A percentile compares a stretch with the other conserved stretches of the same genome.
These are phyloP conservation scores for Corbicula japonica DNA, from an alignment of 2,888 invertebrate genomes.

Conservation along the genomic window DNA sequence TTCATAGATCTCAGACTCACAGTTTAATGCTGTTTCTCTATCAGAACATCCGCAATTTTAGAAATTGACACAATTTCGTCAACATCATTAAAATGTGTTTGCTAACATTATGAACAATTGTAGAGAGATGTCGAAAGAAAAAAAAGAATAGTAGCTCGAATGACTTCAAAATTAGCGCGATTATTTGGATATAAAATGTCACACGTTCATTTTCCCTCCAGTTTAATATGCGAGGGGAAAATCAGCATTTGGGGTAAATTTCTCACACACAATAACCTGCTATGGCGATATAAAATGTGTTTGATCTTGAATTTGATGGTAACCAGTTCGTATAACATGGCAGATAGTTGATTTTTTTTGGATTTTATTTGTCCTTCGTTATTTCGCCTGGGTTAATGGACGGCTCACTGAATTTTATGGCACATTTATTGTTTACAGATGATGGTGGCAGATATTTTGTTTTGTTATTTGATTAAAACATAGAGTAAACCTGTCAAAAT, in stretches of 20 bases:
- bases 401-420: conserved; percentile 6
- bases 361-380: conserved; percentile 19
- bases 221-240: background rate
- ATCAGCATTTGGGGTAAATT: conserved; percentile 7
- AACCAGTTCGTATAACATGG: conserved; percentile 42
- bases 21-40: no score
- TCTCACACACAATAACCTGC: conserved; percentile 17
- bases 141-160: conserved; percentile 12
- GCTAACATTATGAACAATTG: conserved; percentile 1
- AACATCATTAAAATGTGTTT: conserved; percentile 31
- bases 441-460: no score
- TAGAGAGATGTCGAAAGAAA: background rate
- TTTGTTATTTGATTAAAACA: no score
- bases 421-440: no score
- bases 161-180: conserved; percentile 47
- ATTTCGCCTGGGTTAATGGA: background rate
- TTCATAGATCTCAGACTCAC: no score
- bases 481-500: no score
- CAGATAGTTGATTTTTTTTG: conserved; percentile 19
- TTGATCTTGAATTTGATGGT: conserved; percentile 32
- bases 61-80: no score
- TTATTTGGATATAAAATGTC: conserved; percentile 59
- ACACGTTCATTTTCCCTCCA: conserved; percentile 10
- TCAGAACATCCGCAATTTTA: no score
- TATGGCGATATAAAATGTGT: conserved; percentile 20